Base-by-base conservation (phyloP, 2,797 vertebrate species). In the Crocidura indochinensis region DNA sequence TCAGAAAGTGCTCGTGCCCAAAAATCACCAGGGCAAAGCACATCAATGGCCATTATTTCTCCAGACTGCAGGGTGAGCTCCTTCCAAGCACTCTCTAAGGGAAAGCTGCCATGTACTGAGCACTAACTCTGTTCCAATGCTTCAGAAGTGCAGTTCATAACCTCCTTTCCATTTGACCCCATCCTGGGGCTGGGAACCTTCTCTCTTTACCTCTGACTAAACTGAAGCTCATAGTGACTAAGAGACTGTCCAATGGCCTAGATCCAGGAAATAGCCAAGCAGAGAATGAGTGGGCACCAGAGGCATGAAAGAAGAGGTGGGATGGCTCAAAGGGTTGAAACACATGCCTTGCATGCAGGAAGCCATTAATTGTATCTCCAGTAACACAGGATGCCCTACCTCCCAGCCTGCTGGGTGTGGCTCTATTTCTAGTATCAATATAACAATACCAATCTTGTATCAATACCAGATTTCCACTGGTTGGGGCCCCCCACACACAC, bases 131-230 rank as follows among this genome's bases (percentile, higher is more conserved):
- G 26, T 38, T 17, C 46, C 65, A 31, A 2, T 26, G 15, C 69
- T 67, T 69, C 1, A 22, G 0, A 12, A 0, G 5, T 7, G 0
- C 44, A 14, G 15, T 12, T 22, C 74, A 0, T 53, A 15, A 29
- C 38, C 47, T 31, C 9, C 51, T 76, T 24, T 14, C 8, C 49
- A 49, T 29, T 53, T 17, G 15, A 12, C 51, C 51, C 51, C 49
- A 22, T 10, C 38, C 49, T 12, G 3, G 0, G 26, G 44, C 38
- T 38, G 24, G 1, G 1, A 0, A 53, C 51, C 17, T 65, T 15
- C 15, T 20, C 8, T 12, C 62, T 64, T 26, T 84, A 79, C 68
- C n/a, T 20, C 8, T 6, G 82, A 68, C 17, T 3, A 47, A 67
- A 77, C 24, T n/a, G 56, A 47, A 12, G 9, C 27, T 75, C 29